Base-by-base conservation (phyloP, 2,888 invertebrate species). In the Imbricaverruca yamaguchii region DNA sequence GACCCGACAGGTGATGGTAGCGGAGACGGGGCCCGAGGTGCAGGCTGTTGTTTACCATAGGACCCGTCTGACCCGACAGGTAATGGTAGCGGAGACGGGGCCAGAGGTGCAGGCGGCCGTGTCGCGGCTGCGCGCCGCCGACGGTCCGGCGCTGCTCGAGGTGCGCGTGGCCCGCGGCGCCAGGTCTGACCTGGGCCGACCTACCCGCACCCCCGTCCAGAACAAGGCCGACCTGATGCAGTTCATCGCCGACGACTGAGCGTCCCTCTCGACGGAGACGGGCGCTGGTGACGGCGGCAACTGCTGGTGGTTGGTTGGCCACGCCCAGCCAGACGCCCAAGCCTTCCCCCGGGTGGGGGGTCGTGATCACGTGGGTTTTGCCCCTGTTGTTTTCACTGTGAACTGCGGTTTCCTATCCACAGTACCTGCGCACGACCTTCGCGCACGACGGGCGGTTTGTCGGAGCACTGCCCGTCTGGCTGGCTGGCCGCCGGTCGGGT, bases 191-290 rank as follows among this genome's bases (percentile, higher is more conserved):
- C 84, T 88, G 56, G 88, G 88, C 18, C 84, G 88, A 65, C 88
- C 88, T 18, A 88, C 87, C 25, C 84, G 87, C 18, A 87, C 86
- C n/a, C 87, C 88, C 3, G 84, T 85, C n/a, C 86, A 88, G 83
- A 88, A 88, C 84, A 88, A 88, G 84, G 84, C 85, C 11, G 88
- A 88, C 83, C 87, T 88, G 82, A 88, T 88, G 88, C 86, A 86
- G 81, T 88, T 87, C 83, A 84, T 88, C 53, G 85, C 85, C 59
- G 84, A 84, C 53, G 83, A 84, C 82, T 83, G 81, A 84, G 18
- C 23, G 23, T 39, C 39, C 39, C 39, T 39, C 39, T 39, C 39
- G 39, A 39, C 39, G 39, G 39, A 39, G 1, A 39, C 39, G 39
- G 39, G 39, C 39, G 39, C 1, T 39, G 39, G n/a, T n/a, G n/a